Evolutionary conservation across 2,888 invertebrate genomes (phyloP), one percentile per base, ranked within the genome.

Genomic region (Encarsia formosa): DNA sequence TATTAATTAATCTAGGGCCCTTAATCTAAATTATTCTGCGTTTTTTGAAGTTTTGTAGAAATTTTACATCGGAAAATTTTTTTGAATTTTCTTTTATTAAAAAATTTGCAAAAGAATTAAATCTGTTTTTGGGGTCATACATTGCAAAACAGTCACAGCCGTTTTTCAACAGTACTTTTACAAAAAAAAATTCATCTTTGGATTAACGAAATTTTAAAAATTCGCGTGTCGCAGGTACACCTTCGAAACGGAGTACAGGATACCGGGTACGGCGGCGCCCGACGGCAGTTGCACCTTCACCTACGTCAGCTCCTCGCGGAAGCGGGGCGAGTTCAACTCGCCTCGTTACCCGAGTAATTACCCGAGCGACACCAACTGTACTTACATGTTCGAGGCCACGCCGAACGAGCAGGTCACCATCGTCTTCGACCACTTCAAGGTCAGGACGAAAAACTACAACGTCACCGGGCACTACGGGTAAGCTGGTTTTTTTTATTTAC

Each of bases 321-420:
- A 91, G 75, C 84, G 85, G 54, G 94, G 94, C 44, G 91, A 92
- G 70, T 90, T 96, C 75, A 97, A 97, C 77, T 95, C 95, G 47
- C 96, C 96, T 19, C 85, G 95, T 56, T 94, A 93, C 81, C 96
- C 96, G 68, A 91, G 93, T 70, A 91, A 93, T 78, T 98, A 98
- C 80, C 96, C 96, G 59, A 91, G 93, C 68, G 88, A 87, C 75
- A 93, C 90, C 61, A 91, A 91, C 78, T 97, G 97, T 80, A 90
- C 92, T 56, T 98, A 91, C 79, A 81, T 87, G 68, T 92, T 97
- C 76, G 78, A 87, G 66, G 90, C 90, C 48, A 86, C 86, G 61
- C 85, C 87, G 59, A 88, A 88, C 73, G 92, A 93, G 72, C 92
- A 93, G 77, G 92, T 92, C 67, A 88, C 89, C 54, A 81, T 93